Conservation (phyloP, 2,797 vertebrate genomes). For the Choloepus didactylus region DNA sequence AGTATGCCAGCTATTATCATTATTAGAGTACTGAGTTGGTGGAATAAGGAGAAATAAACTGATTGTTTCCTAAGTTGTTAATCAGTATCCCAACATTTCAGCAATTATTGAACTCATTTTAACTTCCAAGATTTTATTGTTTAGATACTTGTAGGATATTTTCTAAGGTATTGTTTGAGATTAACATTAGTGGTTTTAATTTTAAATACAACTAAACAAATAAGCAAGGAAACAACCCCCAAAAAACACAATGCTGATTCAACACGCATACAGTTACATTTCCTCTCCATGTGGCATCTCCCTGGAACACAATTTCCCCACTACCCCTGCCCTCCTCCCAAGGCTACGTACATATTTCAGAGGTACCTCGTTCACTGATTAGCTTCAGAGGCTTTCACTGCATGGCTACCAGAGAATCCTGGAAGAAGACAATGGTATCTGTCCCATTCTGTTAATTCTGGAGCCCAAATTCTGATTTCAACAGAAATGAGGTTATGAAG, state of each 20-base stretch:
- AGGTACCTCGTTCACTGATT: background rate
- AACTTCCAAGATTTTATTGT: background rate
- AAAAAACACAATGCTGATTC: background rate
- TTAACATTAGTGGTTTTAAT: background rate
- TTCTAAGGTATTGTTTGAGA: background rate
- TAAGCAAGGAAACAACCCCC: background rate
- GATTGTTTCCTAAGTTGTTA: constrained; percentile 8
- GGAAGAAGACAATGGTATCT: background rate
- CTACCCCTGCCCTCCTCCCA: background rate
- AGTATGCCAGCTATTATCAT: background rate
- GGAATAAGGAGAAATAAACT: background rate
- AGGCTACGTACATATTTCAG: background rate
- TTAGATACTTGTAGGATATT: constrained; percentile 9
- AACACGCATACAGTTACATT: background rate
- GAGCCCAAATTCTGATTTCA: constrained; percentile 38
- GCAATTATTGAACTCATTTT: constrained; percentile 60
- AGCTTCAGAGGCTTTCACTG: background rate
- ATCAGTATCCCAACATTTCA: constrained; percentile 13
- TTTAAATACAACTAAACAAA: constrained; percentile 49
- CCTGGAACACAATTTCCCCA: background rate
- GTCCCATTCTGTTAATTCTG: background rate
- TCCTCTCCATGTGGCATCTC: background rate
- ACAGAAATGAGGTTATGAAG: background rate
- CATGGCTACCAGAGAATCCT: background rate
- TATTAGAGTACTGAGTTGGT: background rate